A percentile compares a stretch with the other conserved stretches of the same genome.
phyloP scores from a whole-genome alignment of 2,113 vertebrate species.

The Alexandromys fortis region DNA sequence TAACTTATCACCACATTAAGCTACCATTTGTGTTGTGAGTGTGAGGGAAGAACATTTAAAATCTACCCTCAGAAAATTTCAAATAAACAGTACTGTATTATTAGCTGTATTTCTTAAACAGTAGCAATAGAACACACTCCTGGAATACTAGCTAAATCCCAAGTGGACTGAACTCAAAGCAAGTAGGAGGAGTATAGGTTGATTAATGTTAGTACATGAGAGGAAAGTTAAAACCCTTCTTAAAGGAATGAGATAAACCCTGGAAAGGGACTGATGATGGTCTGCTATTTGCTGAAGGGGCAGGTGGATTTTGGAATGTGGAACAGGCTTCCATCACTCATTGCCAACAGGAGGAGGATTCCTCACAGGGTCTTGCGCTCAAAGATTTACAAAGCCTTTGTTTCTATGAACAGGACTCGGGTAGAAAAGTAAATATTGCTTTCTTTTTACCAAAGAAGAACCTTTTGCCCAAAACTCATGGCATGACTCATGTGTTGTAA shows the following conservation, averaged over 20 bases:
- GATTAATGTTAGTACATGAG: not conserved
- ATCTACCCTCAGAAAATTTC: not conserved
- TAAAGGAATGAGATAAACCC: not conserved
- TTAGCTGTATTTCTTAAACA: not conserved
- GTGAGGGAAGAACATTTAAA: not conserved
- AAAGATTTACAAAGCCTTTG: not conserved
- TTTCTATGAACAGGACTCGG: not conserved
- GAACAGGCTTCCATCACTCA: not conserved
- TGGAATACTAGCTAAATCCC: conserved; percentile 3
- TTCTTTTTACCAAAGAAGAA: not conserved
- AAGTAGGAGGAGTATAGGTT: not conserved
- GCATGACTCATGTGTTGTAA: not conserved
- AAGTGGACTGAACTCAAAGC: conserved; percentile 25
- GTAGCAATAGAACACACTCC: not conserved
- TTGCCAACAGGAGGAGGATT: not conserved
- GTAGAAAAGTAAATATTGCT: not conserved
- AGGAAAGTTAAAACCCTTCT: not conserved
- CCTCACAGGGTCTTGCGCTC: not conserved
- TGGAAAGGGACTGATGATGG: not conserved
- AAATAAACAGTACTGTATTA: not conserved
- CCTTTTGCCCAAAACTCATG: not conserved
- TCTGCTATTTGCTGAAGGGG: not conserved
- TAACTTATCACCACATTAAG: not conserved
- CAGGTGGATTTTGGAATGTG: not conserved
- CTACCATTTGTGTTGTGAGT: not conserved